Conservation (phyloP, 2,113 vertebrate species). For the Zosterops hypoxanthus region DNA sequence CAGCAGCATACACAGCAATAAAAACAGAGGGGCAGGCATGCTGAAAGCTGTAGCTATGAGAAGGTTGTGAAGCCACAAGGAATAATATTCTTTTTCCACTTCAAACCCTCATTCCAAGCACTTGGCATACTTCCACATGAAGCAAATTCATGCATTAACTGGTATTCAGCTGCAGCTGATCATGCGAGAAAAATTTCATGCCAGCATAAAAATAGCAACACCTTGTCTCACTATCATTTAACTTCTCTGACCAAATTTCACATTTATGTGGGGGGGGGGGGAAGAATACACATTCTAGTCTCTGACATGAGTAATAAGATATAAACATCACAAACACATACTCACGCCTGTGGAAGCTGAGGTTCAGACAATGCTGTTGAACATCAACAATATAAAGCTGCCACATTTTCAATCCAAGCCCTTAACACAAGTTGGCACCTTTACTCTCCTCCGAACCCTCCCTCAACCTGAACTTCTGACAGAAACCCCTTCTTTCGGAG, state of each 20-base stretch:
- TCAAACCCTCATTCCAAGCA: background rate
- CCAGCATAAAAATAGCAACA: background rate
- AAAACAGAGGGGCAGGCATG: background rate
- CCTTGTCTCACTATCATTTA: background rate
- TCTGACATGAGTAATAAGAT: background rate
- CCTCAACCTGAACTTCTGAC: accelerated
- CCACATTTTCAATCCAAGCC: background rate
- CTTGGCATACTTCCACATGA: background rate
- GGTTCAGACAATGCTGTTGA: background rate
- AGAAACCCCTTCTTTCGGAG: background rate
- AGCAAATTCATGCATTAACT: background rate
- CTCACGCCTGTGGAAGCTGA: background rate
- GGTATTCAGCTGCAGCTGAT: background rate
- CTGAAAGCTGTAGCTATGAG: background rate
- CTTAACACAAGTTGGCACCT: background rate
- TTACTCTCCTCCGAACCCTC: too few species aligned
- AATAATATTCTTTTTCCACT: background rate
- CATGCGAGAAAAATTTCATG: background rate
- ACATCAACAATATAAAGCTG: background rate
- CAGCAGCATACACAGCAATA: background rate
- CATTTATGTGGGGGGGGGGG: background rate
- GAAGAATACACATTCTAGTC: background rate
- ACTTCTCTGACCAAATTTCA: background rate
- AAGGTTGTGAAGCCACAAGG: background rate
- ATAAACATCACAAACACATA: background rate